Evolutionary conservation across 2,113 vertebrate genomes (phyloP), one percentile per base, ranked within the genome.

Genomic region (Actinemys pallida): DNA sequence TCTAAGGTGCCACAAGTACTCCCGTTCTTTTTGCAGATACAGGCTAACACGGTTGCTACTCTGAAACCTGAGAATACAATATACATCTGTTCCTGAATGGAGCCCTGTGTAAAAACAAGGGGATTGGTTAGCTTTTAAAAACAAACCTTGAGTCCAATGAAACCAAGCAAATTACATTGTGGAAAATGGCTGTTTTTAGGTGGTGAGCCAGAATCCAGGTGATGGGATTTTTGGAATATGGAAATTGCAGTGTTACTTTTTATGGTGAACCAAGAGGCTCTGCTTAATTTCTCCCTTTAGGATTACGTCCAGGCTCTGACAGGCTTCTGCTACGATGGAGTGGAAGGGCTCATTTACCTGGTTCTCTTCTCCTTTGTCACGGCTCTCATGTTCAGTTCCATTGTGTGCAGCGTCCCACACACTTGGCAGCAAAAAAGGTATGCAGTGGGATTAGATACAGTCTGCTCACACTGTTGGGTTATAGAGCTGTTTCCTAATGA

Each of bases 261-360:
- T 86, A 3, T 54, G 56, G n/a, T 92, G 92, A 96, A 57, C 87
- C 87, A 84, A 56, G 35, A 93, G 92, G 87, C 54, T 95, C 72
- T 91, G n/a, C 29, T 81, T 94, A 35, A 3, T 95, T 94, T 95
- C 86, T 24, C 81, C 87, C 49, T 90, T 42, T 98, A 99, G 99
- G 99, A 99, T 97, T 99, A 99, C 0, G 96, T 99, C 93, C 99
- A 99, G 98, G 99, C 99, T 53, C 97, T 99, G 97, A 99, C 99
- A 0, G 99, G 99, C 49, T 98, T 99, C 97, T 99, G 99, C 97
- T 99, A 99, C 0, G 99, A 99, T 2, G 99, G 99, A 35, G 98
- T 99, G 69, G 99, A 99, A 98, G 99, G 99, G 76, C 98, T 99
- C 97, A 99, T 99, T 98, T 99, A 99, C 98, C 98, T 99, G 97